Conservation (phyloP, 1,140 invertebrate genomes). For the Harlomillsia oculata region DNA sequence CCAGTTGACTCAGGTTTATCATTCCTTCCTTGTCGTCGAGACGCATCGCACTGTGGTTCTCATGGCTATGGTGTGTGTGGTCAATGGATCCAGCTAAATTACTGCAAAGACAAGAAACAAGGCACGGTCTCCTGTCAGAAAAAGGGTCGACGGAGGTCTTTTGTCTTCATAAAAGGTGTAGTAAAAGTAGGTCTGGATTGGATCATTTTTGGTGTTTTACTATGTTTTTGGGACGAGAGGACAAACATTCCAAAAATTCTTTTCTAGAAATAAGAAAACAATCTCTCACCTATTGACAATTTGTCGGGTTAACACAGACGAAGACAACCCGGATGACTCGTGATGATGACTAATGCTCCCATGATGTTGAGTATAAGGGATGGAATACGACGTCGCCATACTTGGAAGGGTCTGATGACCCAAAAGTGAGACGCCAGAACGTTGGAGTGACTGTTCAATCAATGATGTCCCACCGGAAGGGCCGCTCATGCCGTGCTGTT, state of each 20-base stretch:
- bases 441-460: constrained; percentile 6
- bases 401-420: constrained; percentile 11
- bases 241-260: too few relatives aligned
- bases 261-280: too few relatives aligned
- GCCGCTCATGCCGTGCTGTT: constrained; percentile 8
- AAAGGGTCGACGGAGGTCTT: too few relatives aligned
- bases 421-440: neutral
- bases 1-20: constrained; percentile 19
- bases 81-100: constrained; percentile 5
- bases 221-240: too few relatives aligned
- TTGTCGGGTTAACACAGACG: too few relatives aligned
- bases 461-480: neutral
- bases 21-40: neutral
- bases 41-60: neutral
- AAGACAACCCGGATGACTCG: too few relatives aligned
- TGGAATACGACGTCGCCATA: constrained; percentile 10
- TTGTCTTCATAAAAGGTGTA: too few relatives aligned
- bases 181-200: too few relatives aligned
- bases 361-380: constrained; percentile 9
- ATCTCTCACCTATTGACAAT: constrained; percentile 1
- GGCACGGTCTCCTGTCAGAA: too few relatives aligned
- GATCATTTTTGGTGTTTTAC: too few relatives aligned
- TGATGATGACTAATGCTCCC: constrained; percentile 1
- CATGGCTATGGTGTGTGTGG: neutral
- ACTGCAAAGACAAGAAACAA: neutral